Conservation (phyloP, 2,797 vertebrate species). For the Sebastes steindachneri region DNA sequence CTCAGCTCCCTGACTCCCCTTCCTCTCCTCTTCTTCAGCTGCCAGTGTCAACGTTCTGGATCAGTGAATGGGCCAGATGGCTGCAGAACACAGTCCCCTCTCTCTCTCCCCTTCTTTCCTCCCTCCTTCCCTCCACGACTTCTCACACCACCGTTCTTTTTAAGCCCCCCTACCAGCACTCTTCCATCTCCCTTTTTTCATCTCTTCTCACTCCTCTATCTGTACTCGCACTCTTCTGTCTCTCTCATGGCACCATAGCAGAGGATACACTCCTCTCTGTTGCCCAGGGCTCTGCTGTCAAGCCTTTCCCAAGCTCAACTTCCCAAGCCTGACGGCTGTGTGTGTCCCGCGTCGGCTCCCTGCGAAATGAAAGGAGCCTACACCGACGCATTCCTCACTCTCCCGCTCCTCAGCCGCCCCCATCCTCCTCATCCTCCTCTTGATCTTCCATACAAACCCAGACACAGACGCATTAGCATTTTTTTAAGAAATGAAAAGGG, state of each 20-base stretch:
- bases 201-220: slow-evolving; percentile 37
- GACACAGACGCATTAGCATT: slow-evolving; percentile 21
- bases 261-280: slow-evolving; percentile 55
- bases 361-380: slow-evolving; percentile 55
- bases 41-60: slow-evolving; percentile 83
- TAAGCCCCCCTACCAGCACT: slow-evolving; percentile 24
- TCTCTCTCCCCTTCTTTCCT: slow-evolving; percentile 10
- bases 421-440: slow-evolving; percentile 21
- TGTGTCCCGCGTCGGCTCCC: slow-evolving; percentile 57
- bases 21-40: slow-evolving; percentile 70
- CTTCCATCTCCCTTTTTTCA: slow-evolving; percentile 25
- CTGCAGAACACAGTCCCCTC: slow-evolving; percentile 70
- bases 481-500: slow-evolving; percentile 21
- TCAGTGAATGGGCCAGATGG: slow-evolving; percentile 83
- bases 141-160: slow-evolving; percentile 24
- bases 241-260: slow-evolving; percentile 42
- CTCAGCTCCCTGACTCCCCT: slow-evolving; percentile 46
- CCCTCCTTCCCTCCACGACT: slow-evolving; percentile 13
- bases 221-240: slow-evolving; percentile 16
- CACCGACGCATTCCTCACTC: slow-evolving; percentile 33
- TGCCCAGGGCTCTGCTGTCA: slow-evolving; percentile 72
- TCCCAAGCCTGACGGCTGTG: slow-evolving; percentile 67
- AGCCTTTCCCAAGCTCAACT: slow-evolving; percentile 60
- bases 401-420: slow-evolving; percentile 25
- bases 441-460: slow-evolving; percentile 36